phyloP scores from a whole-genome alignment of 2,888 invertebrate genomes.

The Zaprionus obscuricornis region DNA sequence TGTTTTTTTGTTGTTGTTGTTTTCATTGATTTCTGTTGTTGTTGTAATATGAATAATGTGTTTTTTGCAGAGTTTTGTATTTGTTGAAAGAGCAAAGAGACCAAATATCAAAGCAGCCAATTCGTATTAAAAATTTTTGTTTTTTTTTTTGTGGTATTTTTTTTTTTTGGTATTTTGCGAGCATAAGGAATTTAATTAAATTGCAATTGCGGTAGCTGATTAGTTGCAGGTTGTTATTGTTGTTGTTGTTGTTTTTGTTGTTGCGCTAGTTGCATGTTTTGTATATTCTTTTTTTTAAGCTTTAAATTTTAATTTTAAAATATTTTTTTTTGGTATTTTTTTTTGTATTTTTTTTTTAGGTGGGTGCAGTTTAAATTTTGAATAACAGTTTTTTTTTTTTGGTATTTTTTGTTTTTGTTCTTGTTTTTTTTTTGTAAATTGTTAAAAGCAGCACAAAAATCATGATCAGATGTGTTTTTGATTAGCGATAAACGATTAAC shows the following conservation, averaged over 20 bases:
- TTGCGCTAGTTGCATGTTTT: conserved; percentile 21
- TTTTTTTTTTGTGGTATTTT: no score
- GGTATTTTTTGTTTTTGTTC: no score
- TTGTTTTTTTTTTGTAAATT: no score
- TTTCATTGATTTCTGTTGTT: conserved; percentile 29
- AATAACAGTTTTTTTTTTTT: conserved; percentile 45
- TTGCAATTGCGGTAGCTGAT: conserved; percentile 28
- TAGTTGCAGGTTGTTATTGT: conserved; percentile 32
- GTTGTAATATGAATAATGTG: conserved; percentile 45
- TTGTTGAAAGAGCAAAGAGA: conserved; percentile 53
- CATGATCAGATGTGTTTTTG: conserved; percentile 36
- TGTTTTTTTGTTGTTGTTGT: conserved; percentile 18
- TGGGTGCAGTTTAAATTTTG: conserved; percentile 57
- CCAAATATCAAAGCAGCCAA: conserved; percentile 74
- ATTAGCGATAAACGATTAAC: conserved; percentile 29
- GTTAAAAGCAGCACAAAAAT: no score
- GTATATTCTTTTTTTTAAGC: conserved; percentile 21
- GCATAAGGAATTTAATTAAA: conserved; percentile 41
- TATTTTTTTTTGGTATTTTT: conserved; percentile 7
- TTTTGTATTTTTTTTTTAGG: conserved; percentile 25
- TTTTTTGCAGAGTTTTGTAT: conserved; percentile 14
- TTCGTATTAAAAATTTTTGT: conserved; percentile 38
- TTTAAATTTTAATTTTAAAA: conserved; percentile 18
- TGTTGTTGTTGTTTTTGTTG: conserved; percentile 25
- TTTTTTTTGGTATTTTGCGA: conserved; percentile 28